Base-by-base conservation (phyloP, 2,888 invertebrate species). In the Chironomus tentans region DNA sequence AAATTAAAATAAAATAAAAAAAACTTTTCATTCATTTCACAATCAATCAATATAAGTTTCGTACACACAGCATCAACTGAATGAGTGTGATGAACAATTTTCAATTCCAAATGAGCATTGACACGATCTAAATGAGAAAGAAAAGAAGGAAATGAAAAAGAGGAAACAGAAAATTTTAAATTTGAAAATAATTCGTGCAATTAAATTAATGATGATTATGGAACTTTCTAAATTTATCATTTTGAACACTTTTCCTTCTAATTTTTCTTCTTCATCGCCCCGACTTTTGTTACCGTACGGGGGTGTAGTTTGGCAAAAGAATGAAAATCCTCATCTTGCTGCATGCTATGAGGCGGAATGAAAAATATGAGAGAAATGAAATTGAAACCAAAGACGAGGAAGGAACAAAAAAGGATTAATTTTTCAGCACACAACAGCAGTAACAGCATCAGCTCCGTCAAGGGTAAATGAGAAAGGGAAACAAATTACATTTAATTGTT, bases 131-230 rank as follows among this genome's bases (percentile, higher is more conserved):
- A 56, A 56, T 56, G n/a, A n/a, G 18, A 56, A 5, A 24, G 6
- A 65, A 22, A 10, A 22, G 18, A 22, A 65, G 15, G 24, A 50
- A 65, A 4, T 24, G 65, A 24, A 12, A 15, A 6, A n/a, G 24
- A 13, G 6, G 24, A 21, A 21, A 22, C 22, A 4, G 7, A 21
- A 65, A 65, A 24, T 15, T 15, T 56, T 56, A 56, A 56, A 15
- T 56, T 56, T 47, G 22, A 56, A 71, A 71, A 47, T 47, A 71
- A 56, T 71, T 71, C n/a, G 28, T 22, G 28, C 71, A 71, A 71
- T 71, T 71, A 71, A 71, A 71, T 56, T 71, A 71, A 71, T 71
- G 71, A 71, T 71, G 56, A 71, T 71, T 56, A 50, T 56, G 56
- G 47, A 71, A 71, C 71, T 56, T 56, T 71, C 18, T 71, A 65